Evolutionary conservation across 2,113 vertebrate genomes (phyloP), one percentile per base, ranked within the genome.

Genomic region (Jacana jacana): DNA sequence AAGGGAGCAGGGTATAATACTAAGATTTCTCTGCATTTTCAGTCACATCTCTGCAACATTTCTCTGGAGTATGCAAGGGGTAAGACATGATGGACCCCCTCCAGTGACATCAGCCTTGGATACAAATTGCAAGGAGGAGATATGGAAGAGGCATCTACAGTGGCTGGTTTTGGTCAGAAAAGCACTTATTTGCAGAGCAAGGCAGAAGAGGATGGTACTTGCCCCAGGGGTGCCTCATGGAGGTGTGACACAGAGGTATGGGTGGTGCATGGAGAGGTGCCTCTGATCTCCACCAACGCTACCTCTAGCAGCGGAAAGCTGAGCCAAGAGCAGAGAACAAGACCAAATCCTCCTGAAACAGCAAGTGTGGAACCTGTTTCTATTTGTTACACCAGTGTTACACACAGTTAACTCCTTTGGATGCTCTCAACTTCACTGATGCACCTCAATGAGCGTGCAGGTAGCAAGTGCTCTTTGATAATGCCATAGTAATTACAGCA

Each of bases 161-260:
- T 33, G 25, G 4, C 15, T 65, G n/a, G 3, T 12, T 60, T 76
- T 49, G 39, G 11, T 39, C 40, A 61, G 54, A 70, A 83, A 87
- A 65, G 5, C 33, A 73, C 20, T 9, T 30, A 83, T 52, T 33
- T 44, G 9, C 23, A 52, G 33, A 77, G 19, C 40, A 61, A 89
- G 37, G 55, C 17, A 27, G 51, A 75, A 63, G 2, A 89, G 31
- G 15, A 30, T 5, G 6, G 25, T 80, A 12, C 7, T 88, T 71
- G 17, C 7, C n/a, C 17, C 30, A 28, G 55, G 25, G 7, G 11
- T 64, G 51, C 61, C 39, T 55, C 9, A 1, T 24, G 17, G n/a
- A 79, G 28, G 19, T 1, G 4, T 25, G 33, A 42, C 37, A 31
- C 13, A 46, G 16, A 1, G 2, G 19, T 30, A 23, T 0, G 1